Percentiles rank a stretch among this genome's conserved stretches.
phyloP scores from a whole-genome alignment of 1,140 invertebrate species.

The Wasmannia auropunctata region DNA sequence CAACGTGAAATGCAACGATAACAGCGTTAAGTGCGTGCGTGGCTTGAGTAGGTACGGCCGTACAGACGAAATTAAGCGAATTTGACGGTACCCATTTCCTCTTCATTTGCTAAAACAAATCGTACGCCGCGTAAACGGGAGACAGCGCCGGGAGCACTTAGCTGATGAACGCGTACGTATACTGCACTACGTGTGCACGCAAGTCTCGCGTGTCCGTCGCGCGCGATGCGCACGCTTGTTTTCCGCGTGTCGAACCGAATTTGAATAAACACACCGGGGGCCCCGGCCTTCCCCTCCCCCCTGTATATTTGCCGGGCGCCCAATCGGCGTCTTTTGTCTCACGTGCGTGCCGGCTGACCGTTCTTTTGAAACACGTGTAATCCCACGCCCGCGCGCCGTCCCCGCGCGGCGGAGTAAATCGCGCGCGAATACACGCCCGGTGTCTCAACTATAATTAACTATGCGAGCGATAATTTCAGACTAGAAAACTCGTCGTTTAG shows the following conservation, averaged over 20 bases:
- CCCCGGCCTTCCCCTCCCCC: too few species aligned
- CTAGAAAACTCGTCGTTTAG: not conserved
- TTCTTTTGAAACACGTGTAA: conserved; percentile 49
- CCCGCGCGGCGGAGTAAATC: conserved; percentile 20
- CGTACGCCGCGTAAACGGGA: conserved; percentile 72
- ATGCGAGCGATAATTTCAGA: not conserved
- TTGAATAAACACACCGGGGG: conserved; percentile 63
- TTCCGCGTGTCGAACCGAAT: conserved; percentile 65
- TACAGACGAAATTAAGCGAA: conserved; percentile 68
- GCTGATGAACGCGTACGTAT: conserved; percentile 76
- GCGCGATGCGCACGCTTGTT: conserved; percentile 56
- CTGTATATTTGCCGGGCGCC: conserved; percentile 13
- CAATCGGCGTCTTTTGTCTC: not conserved
- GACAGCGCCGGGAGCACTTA: conserved; percentile 77
- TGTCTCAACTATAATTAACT: conserved; percentile 8
- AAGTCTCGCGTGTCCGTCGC: conserved; percentile 75
- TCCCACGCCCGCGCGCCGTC: conserved; percentile 10
- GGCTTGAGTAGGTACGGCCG: conserved; percentile 23
- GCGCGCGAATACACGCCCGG: not conserved
- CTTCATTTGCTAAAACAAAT: conserved; percentile 80
- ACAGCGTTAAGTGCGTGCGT: conserved; percentile 36
- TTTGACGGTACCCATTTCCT: conserved; percentile 69
- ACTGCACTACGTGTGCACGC: conserved; percentile 74
- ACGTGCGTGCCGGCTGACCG: conserved; percentile 12
- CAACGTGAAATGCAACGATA: conserved; percentile 33